Evolutionary conservation across 1,140 invertebrate genomes (phyloP).

Genomic region (Polypedilum vanderplanki): DNA sequence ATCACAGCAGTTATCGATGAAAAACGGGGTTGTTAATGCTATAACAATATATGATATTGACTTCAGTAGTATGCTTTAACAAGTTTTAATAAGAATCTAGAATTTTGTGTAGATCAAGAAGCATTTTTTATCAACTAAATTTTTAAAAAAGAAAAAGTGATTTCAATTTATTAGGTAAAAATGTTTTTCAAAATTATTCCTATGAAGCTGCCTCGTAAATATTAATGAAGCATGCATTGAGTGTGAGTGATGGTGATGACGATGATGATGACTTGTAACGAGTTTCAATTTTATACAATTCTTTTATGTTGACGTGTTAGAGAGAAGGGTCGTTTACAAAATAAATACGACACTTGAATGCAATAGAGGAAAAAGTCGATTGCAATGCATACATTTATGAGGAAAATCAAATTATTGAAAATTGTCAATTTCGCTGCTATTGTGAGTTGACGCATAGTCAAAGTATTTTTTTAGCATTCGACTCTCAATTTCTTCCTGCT

Average conservation of each 20-base stretch:
- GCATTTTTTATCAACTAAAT: no score
- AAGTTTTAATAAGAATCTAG: no score
- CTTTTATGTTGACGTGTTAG: neutral
- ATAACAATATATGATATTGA: neutral
- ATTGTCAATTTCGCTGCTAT: conserved; percentile 20
- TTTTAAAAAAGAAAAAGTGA: no score
- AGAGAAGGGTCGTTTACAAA: conserved; percentile 26
- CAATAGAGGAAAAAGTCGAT: conserved; percentile 7
- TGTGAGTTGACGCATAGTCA: conserved; percentile 1
- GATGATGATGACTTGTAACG: conserved; percentile 9
- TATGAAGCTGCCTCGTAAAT: conserved; percentile 5
- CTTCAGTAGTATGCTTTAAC: neutral
- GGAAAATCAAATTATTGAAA: conserved; percentile 21
- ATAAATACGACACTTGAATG: neutral
- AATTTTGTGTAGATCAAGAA: no score
- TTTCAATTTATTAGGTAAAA: no score
- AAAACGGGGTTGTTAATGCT: neutral
- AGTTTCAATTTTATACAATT: neutral
- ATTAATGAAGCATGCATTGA: neutral
- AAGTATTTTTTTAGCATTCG: neutral
- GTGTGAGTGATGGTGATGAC: neutral
- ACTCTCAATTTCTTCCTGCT: neutral
- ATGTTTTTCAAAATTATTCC: no score
- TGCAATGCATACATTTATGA: neutral
- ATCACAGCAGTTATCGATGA: conserved; percentile 12